Conservation (phyloP, 2,113 vertebrate genomes). For the Edolisoma coerulescens region DNA sequence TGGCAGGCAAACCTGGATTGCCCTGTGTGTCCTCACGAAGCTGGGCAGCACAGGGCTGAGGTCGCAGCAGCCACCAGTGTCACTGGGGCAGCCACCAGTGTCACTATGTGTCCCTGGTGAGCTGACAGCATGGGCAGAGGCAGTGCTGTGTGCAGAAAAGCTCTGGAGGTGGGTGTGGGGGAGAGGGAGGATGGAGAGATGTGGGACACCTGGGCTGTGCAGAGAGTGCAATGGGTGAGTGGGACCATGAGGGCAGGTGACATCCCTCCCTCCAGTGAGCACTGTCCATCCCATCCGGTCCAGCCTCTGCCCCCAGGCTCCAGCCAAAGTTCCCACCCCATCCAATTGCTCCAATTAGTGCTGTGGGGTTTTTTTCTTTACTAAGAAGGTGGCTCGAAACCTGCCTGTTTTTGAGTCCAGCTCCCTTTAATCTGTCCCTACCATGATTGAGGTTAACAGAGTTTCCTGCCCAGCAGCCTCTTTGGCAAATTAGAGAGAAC, state of each 20-base stretch:
- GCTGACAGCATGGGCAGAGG: not conserved
- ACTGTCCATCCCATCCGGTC: fast-evolving
- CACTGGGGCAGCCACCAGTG: not conserved
- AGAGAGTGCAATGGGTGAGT: fast-evolving
- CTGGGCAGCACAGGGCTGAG: not conserved
- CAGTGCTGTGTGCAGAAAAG: not conserved
- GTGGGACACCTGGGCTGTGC: not conserved
- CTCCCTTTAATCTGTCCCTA: not conserved
- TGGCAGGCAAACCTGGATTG: not conserved
- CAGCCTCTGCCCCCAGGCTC: not conserved
- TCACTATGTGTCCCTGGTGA: fast-evolving
- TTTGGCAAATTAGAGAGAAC: constrained; percentile 30
- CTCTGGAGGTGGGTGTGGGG: not conserved
- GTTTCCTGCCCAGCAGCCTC: constrained; percentile 30
- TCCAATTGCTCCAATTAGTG: not conserved
- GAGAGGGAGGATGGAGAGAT: not conserved
- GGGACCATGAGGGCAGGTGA: not conserved
- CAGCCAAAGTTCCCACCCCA: not conserved
- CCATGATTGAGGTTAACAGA: not conserved
- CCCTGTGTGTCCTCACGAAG: not conserved
- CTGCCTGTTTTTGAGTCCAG: not conserved
- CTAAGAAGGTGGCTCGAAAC: not conserved
- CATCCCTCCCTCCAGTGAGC: not conserved
- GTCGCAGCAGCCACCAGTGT: not conserved
- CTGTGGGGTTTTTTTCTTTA: not conserved